Conservation (phyloP, 2,797 vertebrate species). For the Peromyscus eremicus region DNA sequence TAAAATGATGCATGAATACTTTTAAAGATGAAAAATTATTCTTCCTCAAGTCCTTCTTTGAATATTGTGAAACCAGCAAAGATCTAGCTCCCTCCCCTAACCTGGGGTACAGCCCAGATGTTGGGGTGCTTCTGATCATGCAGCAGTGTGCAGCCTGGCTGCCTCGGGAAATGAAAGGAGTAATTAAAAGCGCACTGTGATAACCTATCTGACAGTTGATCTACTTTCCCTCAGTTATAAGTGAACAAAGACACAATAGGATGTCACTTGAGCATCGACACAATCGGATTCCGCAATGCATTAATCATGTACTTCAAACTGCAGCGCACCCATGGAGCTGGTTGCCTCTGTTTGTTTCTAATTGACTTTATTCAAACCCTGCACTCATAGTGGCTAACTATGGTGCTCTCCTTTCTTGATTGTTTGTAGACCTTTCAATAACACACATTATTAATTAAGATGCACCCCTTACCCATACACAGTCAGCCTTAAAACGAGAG, state of each 20-base stretch:
- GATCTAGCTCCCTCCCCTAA: background rate
- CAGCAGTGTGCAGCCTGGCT: background rate
- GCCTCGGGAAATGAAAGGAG: background rate
- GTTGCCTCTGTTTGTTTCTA: slow-evolving; percentile 28
- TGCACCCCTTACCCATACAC: background rate
- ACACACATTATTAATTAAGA: slow-evolving; percentile 7
- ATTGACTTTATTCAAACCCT: slow-evolving; percentile 54
- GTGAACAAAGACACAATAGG: slow-evolving; percentile 1
- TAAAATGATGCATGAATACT: slow-evolving; percentile 4
- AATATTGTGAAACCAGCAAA: background rate
- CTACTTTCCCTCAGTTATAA: background rate
- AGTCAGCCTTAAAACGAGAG: slow-evolving; percentile 1
- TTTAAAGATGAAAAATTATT: slow-evolving; percentile 39
- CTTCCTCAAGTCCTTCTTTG: background rate
- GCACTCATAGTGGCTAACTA: background rate
- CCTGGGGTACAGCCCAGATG: background rate
- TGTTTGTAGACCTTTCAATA: background rate
- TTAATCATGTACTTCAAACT: slow-evolving; percentile 41
- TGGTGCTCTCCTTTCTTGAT: background rate
- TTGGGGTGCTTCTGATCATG: accelerated
- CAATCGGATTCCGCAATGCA: background rate
- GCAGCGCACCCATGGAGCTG: background rate
- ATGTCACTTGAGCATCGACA: background rate
- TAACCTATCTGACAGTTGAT: background rate
- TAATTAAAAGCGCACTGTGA: slow-evolving; percentile 28